Evolutionary conservation across 2,113 vertebrate genomes (phyloP).

Genomic region (Chloebia gouldiae): DNA sequence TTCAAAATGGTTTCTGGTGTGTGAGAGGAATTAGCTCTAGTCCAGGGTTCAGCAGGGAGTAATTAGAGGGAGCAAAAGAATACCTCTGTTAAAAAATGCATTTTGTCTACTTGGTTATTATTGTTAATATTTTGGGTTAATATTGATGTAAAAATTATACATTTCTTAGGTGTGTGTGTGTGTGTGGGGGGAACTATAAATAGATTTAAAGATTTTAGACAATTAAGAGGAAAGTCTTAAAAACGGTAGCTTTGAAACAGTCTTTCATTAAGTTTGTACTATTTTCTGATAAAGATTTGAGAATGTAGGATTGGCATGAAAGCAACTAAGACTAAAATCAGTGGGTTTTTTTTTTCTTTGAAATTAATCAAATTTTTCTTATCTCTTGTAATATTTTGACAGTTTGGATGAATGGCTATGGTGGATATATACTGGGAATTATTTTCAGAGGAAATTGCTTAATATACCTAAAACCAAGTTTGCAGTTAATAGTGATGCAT

Average conservation of each 20-base stretch:
- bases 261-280: background rate
- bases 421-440: background rate
- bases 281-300: background rate
- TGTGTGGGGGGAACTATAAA: fast-evolving
- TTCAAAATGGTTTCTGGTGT: background rate
- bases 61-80: background rate
- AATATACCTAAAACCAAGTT: background rate
- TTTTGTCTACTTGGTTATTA: background rate
- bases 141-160: background rate
- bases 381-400: background rate
- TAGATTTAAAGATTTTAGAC: background rate
- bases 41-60: background rate
- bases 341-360: background rate
- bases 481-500: background rate
- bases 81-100: background rate
- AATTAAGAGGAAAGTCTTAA: background rate
- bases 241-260: background rate
- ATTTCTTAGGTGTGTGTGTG: background rate
- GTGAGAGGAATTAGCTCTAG: background rate
- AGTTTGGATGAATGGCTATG: background rate
- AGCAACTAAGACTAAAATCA: background rate
- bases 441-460: background rate
- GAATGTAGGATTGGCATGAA: background rate
- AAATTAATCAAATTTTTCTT: background rate
- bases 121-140: background rate